Conservation (phyloP, 2,888 invertebrate species). For the Flabesymbios commensalis region DNA sequence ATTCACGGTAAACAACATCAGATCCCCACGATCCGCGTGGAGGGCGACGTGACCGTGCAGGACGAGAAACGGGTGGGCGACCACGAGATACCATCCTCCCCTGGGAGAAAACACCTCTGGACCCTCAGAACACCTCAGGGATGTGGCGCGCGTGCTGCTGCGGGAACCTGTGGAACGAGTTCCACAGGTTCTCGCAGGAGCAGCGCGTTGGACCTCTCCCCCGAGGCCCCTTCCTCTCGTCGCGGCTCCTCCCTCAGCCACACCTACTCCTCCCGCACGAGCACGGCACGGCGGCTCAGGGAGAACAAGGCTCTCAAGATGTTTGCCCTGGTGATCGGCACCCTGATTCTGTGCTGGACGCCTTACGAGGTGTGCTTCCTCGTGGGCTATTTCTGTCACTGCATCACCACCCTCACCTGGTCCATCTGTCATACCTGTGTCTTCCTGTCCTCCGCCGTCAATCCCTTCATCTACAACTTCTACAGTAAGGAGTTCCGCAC, state of each 20-base stretch:
- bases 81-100: too few species aligned
- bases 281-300: slow-evolving; percentile 1
- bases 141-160: too few species aligned
- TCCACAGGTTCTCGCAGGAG: too few species aligned
- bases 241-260: too few species aligned
- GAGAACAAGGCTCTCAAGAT: slow-evolving; percentile 33
- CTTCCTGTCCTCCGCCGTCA: slow-evolving; percentile 20
- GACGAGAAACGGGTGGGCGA: too few species aligned
- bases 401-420: slow-evolving; percentile 1
- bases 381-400: not conserved
- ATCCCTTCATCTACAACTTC: slow-evolving; percentile 35
- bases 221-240: too few species aligned
- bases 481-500: slow-evolving; percentile 31
- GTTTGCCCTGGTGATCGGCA: slow-evolving; percentile 24
- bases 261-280: not conserved
- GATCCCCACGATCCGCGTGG: not conserved
- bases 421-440: slow-evolving; percentile 8
- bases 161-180: too few species aligned
- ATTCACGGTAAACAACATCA: not conserved
- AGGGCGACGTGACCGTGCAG: not conserved
- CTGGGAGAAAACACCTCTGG: too few species aligned
- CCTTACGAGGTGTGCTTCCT: slow-evolving; percentile 25
- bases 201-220: too few species aligned
- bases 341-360: slow-evolving; percentile 28
- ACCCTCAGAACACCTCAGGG: too few species aligned